These are phyloP conservation scores for Xenopus petersii DNA, from an alignment of 2,797 vertebrate species.

Conservation along the genomic window DNA sequence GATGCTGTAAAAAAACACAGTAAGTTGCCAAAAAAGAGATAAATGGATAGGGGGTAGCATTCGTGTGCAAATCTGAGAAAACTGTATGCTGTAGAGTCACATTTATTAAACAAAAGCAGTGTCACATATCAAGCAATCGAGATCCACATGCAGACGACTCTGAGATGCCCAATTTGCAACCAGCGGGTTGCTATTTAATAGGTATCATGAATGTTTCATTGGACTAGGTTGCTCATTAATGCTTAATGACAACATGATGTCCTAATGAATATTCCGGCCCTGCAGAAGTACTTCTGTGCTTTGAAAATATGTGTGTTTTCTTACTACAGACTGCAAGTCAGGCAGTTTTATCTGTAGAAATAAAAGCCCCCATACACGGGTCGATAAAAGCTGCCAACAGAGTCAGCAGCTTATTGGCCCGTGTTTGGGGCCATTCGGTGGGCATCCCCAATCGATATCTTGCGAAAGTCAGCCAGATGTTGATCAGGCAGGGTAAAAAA, in stretches of 20 bases:
- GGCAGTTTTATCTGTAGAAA: too few relatives aligned
- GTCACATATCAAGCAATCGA: not conserved
- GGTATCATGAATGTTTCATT: constrained; percentile 63
- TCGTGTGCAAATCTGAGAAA: not conserved
- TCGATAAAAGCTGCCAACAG: too few relatives aligned
- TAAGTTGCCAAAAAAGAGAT: too few relatives aligned
- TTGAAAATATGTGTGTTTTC: not conserved
- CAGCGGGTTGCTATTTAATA: constrained; percentile 51
- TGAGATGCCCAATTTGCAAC: not conserved
- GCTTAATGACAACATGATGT: constrained; percentile 67
- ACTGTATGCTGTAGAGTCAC: constrained; percentile 7
- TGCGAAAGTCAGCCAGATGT: too few relatives aligned
- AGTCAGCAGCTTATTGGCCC: too few relatives aligned
- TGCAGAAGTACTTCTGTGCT: not conserved
- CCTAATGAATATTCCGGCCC: constrained; percentile 52
- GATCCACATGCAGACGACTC: not conserved
- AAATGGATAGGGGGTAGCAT: not conserved
- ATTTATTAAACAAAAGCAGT: constrained; percentile 5
- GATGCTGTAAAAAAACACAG: not conserved
- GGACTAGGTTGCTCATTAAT: constrained; percentile 66
- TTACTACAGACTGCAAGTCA: too few relatives aligned
- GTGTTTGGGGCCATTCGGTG: too few relatives aligned
- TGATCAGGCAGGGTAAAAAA: too few relatives aligned
- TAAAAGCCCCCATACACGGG: too few relatives aligned
- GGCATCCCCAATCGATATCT: too few relatives aligned